A percentile compares a stretch with the other conserved stretches of the same genome.
phyloP scores from a whole-genome alignment of 35 echinoderm and acorn worm genomes.

The Hemicentrotus pulcherrimus region DNA sequence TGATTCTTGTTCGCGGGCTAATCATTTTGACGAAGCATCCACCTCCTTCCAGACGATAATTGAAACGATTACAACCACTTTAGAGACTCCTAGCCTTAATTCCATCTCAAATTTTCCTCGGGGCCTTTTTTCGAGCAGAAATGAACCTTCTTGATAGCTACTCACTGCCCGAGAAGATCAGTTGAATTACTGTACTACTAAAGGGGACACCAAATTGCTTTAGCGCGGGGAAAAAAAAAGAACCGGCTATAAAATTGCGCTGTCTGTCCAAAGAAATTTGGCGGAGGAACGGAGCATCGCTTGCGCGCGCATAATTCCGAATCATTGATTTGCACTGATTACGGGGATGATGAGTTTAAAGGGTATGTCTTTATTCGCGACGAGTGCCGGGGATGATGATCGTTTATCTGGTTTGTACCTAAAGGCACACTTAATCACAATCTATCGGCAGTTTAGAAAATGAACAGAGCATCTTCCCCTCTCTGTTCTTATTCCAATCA shows the following conservation, averaged over 20 bases:
- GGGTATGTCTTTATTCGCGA: not conserved
- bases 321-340: not conserved
- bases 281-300: not conserved
- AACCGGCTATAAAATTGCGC: not conserved
- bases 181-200: constrained; percentile 35
- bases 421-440: constrained; percentile 18
- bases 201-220: constrained; percentile 53
- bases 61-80: constrained; percentile 53
- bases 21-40: constrained; percentile 36
- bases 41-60: constrained; percentile 37
- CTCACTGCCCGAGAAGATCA: not conserved
- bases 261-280: constrained; percentile 42
- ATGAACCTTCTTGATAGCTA: constrained; percentile 27
- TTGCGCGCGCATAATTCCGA: not conserved
- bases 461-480: not conserved
- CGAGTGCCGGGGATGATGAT: not conserved
- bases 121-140: constrained; percentile 1
- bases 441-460: constrained; percentile 18
- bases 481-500: constrained; percentile 4
- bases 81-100: constrained; percentile 36
- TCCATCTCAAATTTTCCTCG: constrained; percentile 18
- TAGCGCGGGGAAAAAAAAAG: constrained; percentile 8
- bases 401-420: not conserved
- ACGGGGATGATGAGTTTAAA: not conserved
- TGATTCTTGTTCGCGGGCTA: constrained; percentile 26